Conservation (phyloP, 2,113 vertebrate genomes). For the Eptesicus fuscus region DNA sequence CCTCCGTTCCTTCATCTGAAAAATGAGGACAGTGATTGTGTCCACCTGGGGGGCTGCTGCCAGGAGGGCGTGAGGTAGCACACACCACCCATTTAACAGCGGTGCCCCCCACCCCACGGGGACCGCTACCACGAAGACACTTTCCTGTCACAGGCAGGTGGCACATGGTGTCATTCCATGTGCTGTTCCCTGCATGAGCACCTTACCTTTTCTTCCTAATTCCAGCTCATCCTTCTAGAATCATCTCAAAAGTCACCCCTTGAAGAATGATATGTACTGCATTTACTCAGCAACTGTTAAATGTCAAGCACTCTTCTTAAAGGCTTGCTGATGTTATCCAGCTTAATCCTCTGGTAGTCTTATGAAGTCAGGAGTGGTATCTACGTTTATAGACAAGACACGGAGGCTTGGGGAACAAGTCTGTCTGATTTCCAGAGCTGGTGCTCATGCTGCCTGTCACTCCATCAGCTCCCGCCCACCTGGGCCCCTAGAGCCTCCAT, state of each 20-base stretch:
- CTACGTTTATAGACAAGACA: background rate
- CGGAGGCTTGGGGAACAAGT: background rate
- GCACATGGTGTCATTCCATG: background rate
- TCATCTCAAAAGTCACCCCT: background rate
- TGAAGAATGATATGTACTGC: background rate
- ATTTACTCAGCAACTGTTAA: background rate
- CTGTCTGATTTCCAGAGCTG: background rate
- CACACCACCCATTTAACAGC: background rate
- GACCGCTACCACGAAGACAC: background rate
- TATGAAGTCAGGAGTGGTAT: background rate
- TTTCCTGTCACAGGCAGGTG: background rate
- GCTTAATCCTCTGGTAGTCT: background rate
- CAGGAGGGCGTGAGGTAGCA: background rate
- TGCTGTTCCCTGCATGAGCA: background rate
- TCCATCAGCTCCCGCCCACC: accelerated
- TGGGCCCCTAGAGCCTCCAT: background rate
- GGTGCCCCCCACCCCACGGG: accelerated
- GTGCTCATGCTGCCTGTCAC: background rate
- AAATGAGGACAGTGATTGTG: background rate
- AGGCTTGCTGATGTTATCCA: background rate
- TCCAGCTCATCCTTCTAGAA: background rate
- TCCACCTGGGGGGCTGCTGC: background rate
- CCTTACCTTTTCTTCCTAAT: background rate
- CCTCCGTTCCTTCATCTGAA: background rate
- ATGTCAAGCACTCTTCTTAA: background rate